These are phyloP conservation scores for Caracal caracal DNA, from an alignment of 2,113 vertebrate species.

Conservation along the genomic window DNA sequence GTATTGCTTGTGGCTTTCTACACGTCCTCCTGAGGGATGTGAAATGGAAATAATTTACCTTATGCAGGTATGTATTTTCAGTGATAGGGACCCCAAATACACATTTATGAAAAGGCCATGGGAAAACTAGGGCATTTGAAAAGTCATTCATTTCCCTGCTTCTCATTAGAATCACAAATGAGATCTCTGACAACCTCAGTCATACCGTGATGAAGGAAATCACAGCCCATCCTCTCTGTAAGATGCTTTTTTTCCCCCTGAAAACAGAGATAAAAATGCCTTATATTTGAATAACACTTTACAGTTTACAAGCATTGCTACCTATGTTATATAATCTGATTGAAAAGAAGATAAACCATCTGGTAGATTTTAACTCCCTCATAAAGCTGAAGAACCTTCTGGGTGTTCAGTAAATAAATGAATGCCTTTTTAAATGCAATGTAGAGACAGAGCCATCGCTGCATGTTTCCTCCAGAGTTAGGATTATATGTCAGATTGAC, in stretches of 20 bases:
- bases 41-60: conserved; percentile 27
- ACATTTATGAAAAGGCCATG: neutral
- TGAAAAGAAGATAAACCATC: neutral
- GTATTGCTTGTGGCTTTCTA: neutral
- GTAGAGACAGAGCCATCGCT: neutral
- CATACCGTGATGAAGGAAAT: neutral
- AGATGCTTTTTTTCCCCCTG: neutral
- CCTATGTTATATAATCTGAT: neutral
- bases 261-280: neutral
- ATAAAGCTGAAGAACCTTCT: neutral
- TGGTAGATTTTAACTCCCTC: conserved; percentile 18
- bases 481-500: neutral
- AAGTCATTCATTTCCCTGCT: neutral
- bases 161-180: conserved; percentile 43
- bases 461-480: neutral
- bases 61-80: neutral
- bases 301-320: conserved; percentile 11
- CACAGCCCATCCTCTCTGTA: neutral
- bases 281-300: neutral
- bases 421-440: neutral
- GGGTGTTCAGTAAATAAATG: neutral
- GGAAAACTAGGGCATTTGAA: neutral
- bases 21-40: neutral
- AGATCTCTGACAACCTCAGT: neutral
- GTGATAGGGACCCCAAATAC: neutral